Evolutionary conservation across 2,113 vertebrate genomes (phyloP).

Genomic region (Oryzias javanicus): DNA sequence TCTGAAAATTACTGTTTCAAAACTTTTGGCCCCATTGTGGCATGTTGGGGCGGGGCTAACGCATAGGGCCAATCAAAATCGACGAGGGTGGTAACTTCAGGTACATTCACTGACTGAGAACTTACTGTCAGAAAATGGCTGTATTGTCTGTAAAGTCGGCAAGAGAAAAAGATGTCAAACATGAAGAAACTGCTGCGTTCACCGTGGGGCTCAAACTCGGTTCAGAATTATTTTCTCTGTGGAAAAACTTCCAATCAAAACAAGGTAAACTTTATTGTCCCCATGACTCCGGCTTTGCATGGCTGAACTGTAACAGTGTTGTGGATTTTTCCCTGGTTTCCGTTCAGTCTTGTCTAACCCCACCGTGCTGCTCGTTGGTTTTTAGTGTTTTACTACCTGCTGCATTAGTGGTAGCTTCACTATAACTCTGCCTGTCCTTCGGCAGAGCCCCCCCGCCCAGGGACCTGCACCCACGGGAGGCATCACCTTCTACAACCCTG

Average conservation of each 20-base stretch:
- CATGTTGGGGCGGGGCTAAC: too few relatives aligned
- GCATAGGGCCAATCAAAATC: too few relatives aligned
- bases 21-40: too few relatives aligned
- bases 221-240: not conserved
- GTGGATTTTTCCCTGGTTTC: conserved; percentile 1
- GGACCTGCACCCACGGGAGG: conserved; percentile 72
- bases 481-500: conserved; percentile 87
- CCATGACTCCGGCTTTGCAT: conserved; percentile 51
- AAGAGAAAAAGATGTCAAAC: too few relatives aligned
- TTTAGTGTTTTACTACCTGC: not conserved
- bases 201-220: too few relatives aligned
- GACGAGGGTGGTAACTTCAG: too few relatives aligned
- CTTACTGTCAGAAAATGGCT: too few relatives aligned
- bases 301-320: conserved; percentile 40
- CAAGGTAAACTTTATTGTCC: not conserved
- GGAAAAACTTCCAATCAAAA: not conserved
- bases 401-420: not conserved
- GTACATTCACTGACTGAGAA: too few relatives aligned
- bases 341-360: not conserved
- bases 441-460: conserved; percentile 54
- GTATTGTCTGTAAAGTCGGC: too few relatives aligned
- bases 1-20: too few relatives aligned
- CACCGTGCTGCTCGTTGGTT: not conserved
- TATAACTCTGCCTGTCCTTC: conserved; percentile 25
- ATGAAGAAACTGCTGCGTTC: too few relatives aligned